Evolutionary conservation across 1,140 invertebrate species (phyloP).

Genomic region (Scaptomyza montana): DNA sequence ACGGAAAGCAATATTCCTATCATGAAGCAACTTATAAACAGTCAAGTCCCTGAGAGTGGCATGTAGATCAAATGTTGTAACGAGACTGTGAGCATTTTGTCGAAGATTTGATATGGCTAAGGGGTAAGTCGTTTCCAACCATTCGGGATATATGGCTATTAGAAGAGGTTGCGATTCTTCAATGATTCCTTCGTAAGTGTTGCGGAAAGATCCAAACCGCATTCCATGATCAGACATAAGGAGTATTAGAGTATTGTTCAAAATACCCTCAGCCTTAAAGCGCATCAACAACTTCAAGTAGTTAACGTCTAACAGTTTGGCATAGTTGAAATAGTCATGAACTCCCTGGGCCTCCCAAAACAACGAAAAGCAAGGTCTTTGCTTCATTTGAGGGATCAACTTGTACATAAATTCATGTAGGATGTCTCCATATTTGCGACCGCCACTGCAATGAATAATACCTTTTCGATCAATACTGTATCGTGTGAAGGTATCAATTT

Average conservation of each 20-base stretch:
- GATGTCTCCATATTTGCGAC: conserved; percentile 41
- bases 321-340: conserved; percentile 52
- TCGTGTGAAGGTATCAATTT: conserved; percentile 38
- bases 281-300: conserved; percentile 31
- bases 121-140: conserved; percentile 87
- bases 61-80: conserved; percentile 92
- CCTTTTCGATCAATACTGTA: conserved; percentile 53
- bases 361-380: conserved; percentile 41
- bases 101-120: conserved; percentile 87
- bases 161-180: conserved; percentile 95
- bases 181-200: conserved; percentile 89
- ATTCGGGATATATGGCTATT: conserved; percentile 89
- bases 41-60: conserved; percentile 87
- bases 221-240: conserved; percentile 96
- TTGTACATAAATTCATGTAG: conserved; percentile 42
- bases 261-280: conserved; percentile 69
- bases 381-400: conserved; percentile 34
- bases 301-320: conserved; percentile 20
- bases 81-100: conserved; percentile 88
- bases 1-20: conserved; percentile 53
- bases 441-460: conserved; percentile 35
- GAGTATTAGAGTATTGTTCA: conserved; percentile 89
- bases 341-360: conserved; percentile 61
- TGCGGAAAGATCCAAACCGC: conserved; percentile 87
- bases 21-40: conserved; percentile 74